Evolutionary conservation across 1,140 invertebrate genomes (phyloP), one percentile per base, ranked within the genome.

Genomic region (Drosophila carrolli): DNA sequence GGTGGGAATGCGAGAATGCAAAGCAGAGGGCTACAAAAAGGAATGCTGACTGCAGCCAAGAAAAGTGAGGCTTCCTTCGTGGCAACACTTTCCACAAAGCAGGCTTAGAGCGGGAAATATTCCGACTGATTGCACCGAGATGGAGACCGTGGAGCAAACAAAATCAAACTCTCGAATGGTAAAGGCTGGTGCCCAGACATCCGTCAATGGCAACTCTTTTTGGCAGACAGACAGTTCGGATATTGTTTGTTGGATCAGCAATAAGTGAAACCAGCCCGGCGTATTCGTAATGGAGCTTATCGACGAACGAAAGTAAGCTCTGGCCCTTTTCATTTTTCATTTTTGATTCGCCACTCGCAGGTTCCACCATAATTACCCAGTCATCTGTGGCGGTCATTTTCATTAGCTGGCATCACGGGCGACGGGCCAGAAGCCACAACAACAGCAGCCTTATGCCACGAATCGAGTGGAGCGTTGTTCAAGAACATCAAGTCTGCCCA

Each of bases 331-430:
- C 37, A 23, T 23, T 23, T 23, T 23, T 23, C 46, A 38, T 61
- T 32, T 47, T 37, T 41, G 59, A 65, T 50, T 65, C 37, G 16
- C 63, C 38, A 14, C 16, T 38, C 37, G 29, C 43, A 9, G 27
- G 4, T 16, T 9, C 16, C 13, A 10, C 44, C 44, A 63, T 67
- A 67, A 67, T 67, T 65, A 63, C 44, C 59, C 63, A 63, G 63
- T 48, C 63, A 66, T 60, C 59, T 66, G 63, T 44, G 65, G 59
- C 50, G 65, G 65, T 53, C 61, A 68, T 66, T 66, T 68, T 68
- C 65, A 53, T 66, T 53, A 66, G 65, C 61, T 19, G 38, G 55
- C 60, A 43, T 43, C 55, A 35, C 38, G 53, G n/a, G 8, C 14
- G 32, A 37, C 5, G 9, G 6, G 1, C 23, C 48, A 16, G 11